These are phyloP conservation scores for Hydrochoerus hydrochaeris DNA, from an alignment of 2,113 vertebrate species.

Conservation along the genomic window DNA sequence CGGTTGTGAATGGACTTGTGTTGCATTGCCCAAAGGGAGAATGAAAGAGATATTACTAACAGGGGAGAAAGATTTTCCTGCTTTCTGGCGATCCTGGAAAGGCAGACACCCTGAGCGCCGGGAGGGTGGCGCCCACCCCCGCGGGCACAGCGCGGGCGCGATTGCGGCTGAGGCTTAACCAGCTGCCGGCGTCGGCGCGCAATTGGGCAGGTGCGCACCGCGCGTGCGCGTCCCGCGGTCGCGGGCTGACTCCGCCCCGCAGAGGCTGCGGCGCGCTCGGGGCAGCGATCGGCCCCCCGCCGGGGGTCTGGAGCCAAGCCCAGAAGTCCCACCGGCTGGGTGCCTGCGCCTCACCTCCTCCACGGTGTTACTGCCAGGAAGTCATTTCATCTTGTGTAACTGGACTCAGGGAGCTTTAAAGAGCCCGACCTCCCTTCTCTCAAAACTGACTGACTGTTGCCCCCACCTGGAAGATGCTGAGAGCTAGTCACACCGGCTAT, in stretches of 20 bases:
- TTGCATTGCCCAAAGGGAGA: neutral
- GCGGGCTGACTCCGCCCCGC: rapidly evolving
- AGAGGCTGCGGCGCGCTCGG: rapidly evolving
- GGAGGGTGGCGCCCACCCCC: too few species aligned
- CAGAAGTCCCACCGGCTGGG: neutral
- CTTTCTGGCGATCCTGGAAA: neutral
- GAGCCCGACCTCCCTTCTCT: constrained; percentile 51
- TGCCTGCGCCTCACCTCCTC: neutral
- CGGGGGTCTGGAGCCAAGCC: neutral
- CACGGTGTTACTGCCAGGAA: constrained; percentile 37
- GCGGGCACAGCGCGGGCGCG: rapidly evolving
- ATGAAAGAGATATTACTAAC: neutral
- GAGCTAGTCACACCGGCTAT: constrained; percentile 65
- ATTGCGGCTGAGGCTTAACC: rapidly evolving
- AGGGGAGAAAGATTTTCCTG: neutral
- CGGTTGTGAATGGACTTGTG: neutral
- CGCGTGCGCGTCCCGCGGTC: neutral
- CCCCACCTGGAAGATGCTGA: constrained; percentile 86
- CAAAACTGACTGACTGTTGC: constrained; percentile 85
- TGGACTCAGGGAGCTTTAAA: constrained; percentile 70
- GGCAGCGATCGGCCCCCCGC: neutral
- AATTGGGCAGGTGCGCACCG: neutral
- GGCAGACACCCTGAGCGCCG: neutral
- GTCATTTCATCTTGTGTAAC: constrained; percentile 62
- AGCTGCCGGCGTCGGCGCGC: rapidly evolving